Percentiles rank a stretch among this genome's conserved stretches.
phyloP scores from a whole-genome alignment of 2,797 vertebrate genomes.

The Gadopsis marmoratus region DNA sequence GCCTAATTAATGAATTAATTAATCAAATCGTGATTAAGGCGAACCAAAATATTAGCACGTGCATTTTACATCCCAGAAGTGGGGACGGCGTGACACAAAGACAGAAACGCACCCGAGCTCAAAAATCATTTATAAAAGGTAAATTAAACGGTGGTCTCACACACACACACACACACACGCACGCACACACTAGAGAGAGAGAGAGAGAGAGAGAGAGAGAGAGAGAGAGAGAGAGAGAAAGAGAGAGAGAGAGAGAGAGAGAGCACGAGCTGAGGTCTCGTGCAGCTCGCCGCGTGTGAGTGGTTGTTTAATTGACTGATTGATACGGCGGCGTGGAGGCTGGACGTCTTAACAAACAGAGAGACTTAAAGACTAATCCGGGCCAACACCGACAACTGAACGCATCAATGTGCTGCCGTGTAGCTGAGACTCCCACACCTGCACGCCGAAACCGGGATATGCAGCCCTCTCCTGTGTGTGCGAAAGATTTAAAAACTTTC shows the following conservation, averaged over 20 bases:
- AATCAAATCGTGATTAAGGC: too few species aligned
- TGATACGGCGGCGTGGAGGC: conserved; percentile 83
- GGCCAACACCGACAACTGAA: conserved; percentile 76
- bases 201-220: conserved; percentile 18
- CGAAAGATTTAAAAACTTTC: conserved; percentile 35
- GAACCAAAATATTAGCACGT: not conserved
- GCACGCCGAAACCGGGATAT: conserved; percentile 18
- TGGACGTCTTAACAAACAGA: conserved; percentile 85
- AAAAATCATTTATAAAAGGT: conserved; percentile 51
- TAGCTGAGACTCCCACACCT: conserved; percentile 49
- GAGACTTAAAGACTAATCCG: conserved; percentile 85
- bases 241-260: conserved; percentile 29
- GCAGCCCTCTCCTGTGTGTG: not conserved
- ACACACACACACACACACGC: conserved; percentile 21
- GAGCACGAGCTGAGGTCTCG: conserved; percentile 54
- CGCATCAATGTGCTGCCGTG: conserved; percentile 51
- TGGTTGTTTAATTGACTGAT: conserved; percentile 89
- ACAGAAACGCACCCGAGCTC: conserved; percentile 38
- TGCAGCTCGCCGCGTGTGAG: conserved; percentile 74
- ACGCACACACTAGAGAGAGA: not conserved
- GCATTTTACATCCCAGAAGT: conserved; percentile 2
- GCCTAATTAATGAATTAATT: not conserved
- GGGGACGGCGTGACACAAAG: conserved; percentile 9
- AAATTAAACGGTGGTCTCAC: conserved; percentile 67
- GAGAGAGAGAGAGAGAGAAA: not conserved